Evolutionary conservation across 2,888 invertebrate genomes (phyloP).

Genomic region (Meiosimyza decipiens): DNA sequence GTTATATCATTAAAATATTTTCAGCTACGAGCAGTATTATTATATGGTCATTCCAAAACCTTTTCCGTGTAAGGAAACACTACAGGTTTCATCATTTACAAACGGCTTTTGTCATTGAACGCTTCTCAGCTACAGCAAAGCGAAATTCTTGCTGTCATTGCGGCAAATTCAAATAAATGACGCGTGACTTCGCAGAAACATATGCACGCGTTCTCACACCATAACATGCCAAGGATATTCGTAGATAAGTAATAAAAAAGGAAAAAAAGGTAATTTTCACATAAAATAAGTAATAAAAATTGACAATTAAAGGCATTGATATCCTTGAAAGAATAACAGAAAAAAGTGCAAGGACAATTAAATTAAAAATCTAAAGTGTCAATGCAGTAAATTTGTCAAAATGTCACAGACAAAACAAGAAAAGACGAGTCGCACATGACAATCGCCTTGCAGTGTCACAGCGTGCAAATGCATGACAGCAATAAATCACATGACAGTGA

Average conservation of each 20-base stretch:
- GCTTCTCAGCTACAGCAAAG: no score
- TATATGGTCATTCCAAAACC: not conserved
- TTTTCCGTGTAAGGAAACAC: not conserved
- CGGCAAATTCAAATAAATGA: constrained; percentile 22
- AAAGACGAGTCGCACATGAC: not conserved
- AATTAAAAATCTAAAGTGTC: constrained; percentile 27
- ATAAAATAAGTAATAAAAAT: constrained; percentile 20
- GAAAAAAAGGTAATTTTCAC: not conserved
- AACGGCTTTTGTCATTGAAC: not conserved
- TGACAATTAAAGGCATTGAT: not conserved
- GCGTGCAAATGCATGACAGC: not conserved
- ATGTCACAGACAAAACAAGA: constrained; percentile 15
- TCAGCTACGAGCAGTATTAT: no score
- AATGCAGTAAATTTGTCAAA: constrained; percentile 29
- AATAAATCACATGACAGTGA: constrained; percentile 33
- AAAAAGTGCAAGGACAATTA: not conserved
- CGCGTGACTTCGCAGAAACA: constrained; percentile 22
- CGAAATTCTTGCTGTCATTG: constrained; percentile 8
- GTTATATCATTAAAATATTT: no score
- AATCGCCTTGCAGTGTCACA: constrained; percentile 18
- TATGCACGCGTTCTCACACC: constrained; percentile 21
- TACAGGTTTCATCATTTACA: not conserved
- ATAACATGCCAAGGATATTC: not conserved
- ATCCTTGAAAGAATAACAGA: constrained; percentile 3
- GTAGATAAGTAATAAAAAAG: not conserved